Conservation (phyloP, 2,888 invertebrate species). For the Alitta virens region DNA sequence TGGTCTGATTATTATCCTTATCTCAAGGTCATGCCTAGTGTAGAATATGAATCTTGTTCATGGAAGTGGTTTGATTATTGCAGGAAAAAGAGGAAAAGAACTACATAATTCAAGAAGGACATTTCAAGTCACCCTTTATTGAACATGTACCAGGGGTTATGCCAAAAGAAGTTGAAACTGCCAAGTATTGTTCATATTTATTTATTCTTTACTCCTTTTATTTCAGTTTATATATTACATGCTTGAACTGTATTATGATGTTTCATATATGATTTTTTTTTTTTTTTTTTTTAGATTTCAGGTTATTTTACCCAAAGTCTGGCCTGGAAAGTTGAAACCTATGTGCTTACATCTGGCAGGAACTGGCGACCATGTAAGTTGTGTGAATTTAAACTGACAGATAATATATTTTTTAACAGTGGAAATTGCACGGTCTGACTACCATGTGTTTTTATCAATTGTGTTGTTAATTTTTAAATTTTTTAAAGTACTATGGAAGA, state of each 20-base stretch:
- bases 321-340: conserved; percentile 64
- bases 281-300: conserved; percentile 56
- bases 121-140: conserved; percentile 82
- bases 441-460: background rate
- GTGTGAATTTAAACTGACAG: background rate
- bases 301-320: conserved; percentile 76
- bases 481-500: conserved; percentile 80
- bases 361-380: conserved; percentile 92
- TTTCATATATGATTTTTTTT: no score
- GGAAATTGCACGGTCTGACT: background rate
- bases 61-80: no score
- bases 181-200: no score
- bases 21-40: no score
- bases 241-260: no score
- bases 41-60: no score
- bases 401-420: background rate
- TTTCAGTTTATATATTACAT: no score
- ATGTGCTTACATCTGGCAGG: conserved; percentile 94
- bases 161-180: conserved; percentile 77
- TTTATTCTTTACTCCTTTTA: no score
- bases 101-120: conserved; percentile 69
- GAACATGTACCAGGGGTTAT: conserved; percentile 81
- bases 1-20: no score
- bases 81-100: conserved; percentile 69
- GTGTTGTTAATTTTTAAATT: background rate